Percentiles rank a stretch among this genome's conserved stretches.
Conservation (phyloP, 2,888 invertebrate species). For the Aphodius sticticus region DNA sequence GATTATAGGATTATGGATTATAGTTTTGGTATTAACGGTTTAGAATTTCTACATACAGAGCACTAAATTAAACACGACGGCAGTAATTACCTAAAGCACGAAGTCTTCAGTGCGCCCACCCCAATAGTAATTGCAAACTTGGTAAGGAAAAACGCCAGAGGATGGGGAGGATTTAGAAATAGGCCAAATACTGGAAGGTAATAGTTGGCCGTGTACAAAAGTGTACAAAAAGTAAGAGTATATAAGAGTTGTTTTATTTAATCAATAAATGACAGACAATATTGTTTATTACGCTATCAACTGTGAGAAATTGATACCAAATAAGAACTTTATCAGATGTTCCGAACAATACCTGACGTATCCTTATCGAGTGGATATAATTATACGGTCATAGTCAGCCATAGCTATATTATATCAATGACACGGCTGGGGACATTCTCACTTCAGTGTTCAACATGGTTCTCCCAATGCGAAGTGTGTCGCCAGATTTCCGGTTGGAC, state of each 20-base stretch:
- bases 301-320: background rate
- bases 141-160: background rate
- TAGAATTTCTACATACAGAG: background rate
- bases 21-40: background rate
- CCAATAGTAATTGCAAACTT: background rate
- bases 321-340: background rate
- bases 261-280: background rate
- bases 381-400: background rate
- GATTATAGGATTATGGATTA: background rate
- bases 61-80: background rate
- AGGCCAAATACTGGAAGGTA: background rate
- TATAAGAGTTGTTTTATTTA: background rate
- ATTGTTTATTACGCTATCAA: background rate
- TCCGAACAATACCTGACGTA: background rate
- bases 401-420: background rate
- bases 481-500: background rate
- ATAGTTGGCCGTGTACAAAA: background rate
- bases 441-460: background rate
- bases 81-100: background rate
- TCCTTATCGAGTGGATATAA: background rate
- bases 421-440: background rate
- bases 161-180: background rate
- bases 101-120: background rate
- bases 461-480: background rate
- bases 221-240: too few species aligned